Base-by-base conservation (phyloP, 2,888 invertebrate genomes). In the Rotaria sp. region DNA sequence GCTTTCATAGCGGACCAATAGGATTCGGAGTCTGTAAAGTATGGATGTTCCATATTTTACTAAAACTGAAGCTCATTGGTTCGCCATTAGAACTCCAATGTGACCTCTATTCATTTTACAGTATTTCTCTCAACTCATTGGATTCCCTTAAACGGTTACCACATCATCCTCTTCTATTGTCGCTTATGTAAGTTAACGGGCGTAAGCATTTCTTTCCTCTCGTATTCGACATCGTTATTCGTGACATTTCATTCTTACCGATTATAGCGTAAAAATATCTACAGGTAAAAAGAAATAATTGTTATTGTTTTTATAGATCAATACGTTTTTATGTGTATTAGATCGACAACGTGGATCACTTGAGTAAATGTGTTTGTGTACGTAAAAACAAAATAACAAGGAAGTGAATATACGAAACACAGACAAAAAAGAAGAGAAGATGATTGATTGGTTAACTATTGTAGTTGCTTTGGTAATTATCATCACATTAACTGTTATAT, bases 401-500 rank as follows among this genome's bases (percentile, higher is more conserved):
- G 50, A 15, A 45, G 2, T 24, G 21, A 21, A 21, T 5, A 52
- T 30, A 30, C 2, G 13, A 15, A 5, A 30, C 2, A 59, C 30
- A n/a, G n/a, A n/a, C n/a, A n/a, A n/a, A n/a, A 59, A n/a, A 30
- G 30, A 1, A 30, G 0, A 59, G 45, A 67, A 15, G 35, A 67
- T 67, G 67, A 67, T 67, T 8, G 67, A 67, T 67, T 67, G 67
- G 67, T 15, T 67, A 67, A 67, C 67, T 15, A 67, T 67, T 67
- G 18, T n/a, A 8, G 3, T 67, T 67, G 67, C 67, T 18, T 21
- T 67, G 15, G 15, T 21, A 18, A 67, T 67, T 4, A 67, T 67
- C 21, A 7, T 21, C 10, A 15, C 35, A 5, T 21, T 67, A 35
- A 8, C 38, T 67, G 35, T 0, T 21, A 15, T 35, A 1, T 67